Base-by-base conservation (phyloP, 2,888 invertebrate species). In the Drosophila subquinaria region DNA sequence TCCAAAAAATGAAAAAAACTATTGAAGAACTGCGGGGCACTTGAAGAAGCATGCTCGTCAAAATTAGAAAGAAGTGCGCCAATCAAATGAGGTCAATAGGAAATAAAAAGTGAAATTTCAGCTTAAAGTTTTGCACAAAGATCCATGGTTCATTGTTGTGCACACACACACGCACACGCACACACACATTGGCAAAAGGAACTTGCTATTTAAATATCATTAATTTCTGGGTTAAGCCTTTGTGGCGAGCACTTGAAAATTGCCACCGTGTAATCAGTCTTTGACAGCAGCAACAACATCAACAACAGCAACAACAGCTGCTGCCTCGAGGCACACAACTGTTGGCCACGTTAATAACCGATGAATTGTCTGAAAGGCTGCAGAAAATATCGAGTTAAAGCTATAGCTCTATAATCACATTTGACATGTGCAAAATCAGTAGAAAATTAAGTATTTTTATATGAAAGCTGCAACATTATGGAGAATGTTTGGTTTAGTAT, bases 41-140 rank as follows among this genome's bases (percentile, higher is more conserved):
- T 84, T 79, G 84, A 85, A 69, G 79, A 69, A 76, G 69, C 69
- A 69, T 64, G 73, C 77, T 64, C 59, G 47, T 57, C 78, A 67
- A 87, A 85, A 76, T 88, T 84, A 80, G 79, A 86, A 79, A 89
- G 88, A 86, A 86, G 85, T 89, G 84, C 88, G 85, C 80, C 72
- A 79, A 68, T 66, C 59, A 73, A 89, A 82, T 76, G 82, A 70
- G 91, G 90, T 91, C 90, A 90, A 90, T 90, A 81, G 91, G 81
- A 90, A 90, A 90, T 90, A 81, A 90, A 91, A 90, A 90, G 91
- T 91, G 90, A 90, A 90, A 90, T 90, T 90, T 52, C 63, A 64
- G 69, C 35, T 73, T 74, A 53, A 72, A 48, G 40, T 56, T 56
- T 63, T 51, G 15, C 6, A 20, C 50, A 68, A 20, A 36, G 45